A percentile compares a stretch with the other conserved stretches of the same genome.
phyloP scores from a whole-genome alignment of 2,113 vertebrate species.

The Calonectris borealis region DNA sequence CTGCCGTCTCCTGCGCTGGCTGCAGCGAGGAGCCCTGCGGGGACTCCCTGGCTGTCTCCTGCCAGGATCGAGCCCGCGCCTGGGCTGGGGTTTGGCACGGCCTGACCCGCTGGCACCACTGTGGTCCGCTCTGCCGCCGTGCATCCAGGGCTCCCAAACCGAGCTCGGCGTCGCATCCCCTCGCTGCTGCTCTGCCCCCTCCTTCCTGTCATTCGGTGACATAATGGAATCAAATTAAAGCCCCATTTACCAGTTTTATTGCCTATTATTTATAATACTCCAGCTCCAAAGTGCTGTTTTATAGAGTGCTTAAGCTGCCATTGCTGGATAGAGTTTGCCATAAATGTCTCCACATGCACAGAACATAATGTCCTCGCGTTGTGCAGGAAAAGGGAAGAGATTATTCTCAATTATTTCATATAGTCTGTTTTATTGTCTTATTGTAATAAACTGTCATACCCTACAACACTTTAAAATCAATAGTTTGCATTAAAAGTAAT shows the following conservation, averaged over 20 bases:
- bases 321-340: slow-evolving; percentile 76
- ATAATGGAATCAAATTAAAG: slow-evolving; percentile 84
- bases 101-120: fast-evolving
- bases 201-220: slow-evolving; percentile 71
- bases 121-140: neutral
- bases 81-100: neutral
- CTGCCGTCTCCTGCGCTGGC: neutral
- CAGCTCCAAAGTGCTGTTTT: slow-evolving; percentile 80
- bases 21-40: neutral
- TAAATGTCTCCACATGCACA: slow-evolving; percentile 76
- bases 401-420: slow-evolving; percentile 85
- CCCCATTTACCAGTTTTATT: slow-evolving; percentile 80
- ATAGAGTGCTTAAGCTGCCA: slow-evolving; percentile 82
- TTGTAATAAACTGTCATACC: slow-evolving; percentile 79
- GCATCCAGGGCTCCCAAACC: neutral
- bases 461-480: slow-evolving; percentile 80
- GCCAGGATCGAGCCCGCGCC: fast-evolving
- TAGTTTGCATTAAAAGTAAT: slow-evolving; percentile 84
- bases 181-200: slow-evolving; percentile 16
- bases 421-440: slow-evolving; percentile 80
- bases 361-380: slow-evolving; percentile 68
- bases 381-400: slow-evolving; percentile 70
- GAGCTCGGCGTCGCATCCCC: neutral
- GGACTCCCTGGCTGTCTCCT: neutral
- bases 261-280: slow-evolving; percentile 81